Conservation (phyloP, 1,140 invertebrate species). For the Bombus impatiens region DNA sequence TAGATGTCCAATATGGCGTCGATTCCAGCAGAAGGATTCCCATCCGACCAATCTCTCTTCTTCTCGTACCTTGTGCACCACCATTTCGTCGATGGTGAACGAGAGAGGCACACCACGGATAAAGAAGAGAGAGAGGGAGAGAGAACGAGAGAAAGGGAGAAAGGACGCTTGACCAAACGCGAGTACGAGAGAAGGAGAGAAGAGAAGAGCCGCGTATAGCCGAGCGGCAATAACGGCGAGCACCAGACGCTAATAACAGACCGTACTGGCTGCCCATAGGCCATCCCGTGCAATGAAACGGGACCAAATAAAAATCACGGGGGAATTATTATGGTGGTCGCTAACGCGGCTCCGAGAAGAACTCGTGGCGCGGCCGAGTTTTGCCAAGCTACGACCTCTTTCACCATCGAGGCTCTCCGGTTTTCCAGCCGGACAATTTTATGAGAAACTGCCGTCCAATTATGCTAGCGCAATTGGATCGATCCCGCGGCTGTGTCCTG, state of each 20-base stretch:
- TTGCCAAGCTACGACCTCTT: constrained; percentile 30
- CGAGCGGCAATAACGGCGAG: constrained; percentile 81
- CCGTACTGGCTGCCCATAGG: constrained; percentile 81
- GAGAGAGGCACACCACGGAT: constrained; percentile 51
- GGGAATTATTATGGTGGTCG: constrained; percentile 82
- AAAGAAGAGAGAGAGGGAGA: not conserved
- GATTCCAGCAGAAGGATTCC: constrained; percentile 66
- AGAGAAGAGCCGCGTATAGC: constrained; percentile 73
- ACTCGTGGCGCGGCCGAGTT: constrained; percentile 59
- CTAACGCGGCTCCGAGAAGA: constrained; percentile 69
- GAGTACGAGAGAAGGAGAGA: constrained; percentile 52
- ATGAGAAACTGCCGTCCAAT: constrained; percentile 58
- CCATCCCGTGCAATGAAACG: constrained; percentile 81
- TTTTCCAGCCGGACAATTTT: constrained; percentile 62
- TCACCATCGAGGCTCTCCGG: not conserved
- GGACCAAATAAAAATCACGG: constrained; percentile 80
- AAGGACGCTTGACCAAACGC: constrained; percentile 36
- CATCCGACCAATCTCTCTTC: constrained; percentile 78
- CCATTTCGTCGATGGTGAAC: constrained; percentile 67
- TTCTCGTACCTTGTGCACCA: constrained; percentile 65
- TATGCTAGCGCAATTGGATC: constrained; percentile 51
- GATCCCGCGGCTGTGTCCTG: constrained; percentile 16
- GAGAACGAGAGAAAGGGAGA: not conserved
- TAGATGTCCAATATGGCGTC: constrained; percentile 71
- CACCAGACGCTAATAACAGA: constrained; percentile 83